These are phyloP conservation scores for Helarctos malayanus DNA, from an alignment of 2,797 vertebrate species.

Conservation along the genomic window DNA sequence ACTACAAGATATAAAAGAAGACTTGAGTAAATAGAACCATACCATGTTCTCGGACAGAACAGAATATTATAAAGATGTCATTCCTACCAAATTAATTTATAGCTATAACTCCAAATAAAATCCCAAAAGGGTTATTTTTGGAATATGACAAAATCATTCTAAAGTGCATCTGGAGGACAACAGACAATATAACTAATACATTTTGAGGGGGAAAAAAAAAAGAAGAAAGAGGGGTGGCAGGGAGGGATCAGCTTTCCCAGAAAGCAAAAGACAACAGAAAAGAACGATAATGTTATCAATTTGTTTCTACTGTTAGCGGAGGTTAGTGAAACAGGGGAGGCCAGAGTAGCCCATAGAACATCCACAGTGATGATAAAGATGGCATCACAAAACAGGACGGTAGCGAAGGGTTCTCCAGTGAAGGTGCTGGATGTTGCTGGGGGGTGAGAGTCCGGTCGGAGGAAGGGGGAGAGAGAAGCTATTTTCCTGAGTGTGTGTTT, in stretches of 20 bases:
- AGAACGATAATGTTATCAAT: not conserved
- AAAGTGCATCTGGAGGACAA: not conserved
- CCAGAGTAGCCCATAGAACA: not conserved
- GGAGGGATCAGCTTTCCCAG: not conserved
- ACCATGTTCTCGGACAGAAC: not conserved
- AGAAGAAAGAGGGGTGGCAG: rapidly evolving
- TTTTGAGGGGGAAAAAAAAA: not conserved
- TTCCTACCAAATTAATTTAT: constrained; percentile 62
- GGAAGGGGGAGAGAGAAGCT: not conserved
- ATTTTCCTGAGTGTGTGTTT: not conserved
- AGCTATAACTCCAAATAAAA: constrained; percentile 35
- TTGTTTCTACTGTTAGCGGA: not conserved
- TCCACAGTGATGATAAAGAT: not conserved
- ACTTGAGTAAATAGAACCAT: constrained; percentile 37
- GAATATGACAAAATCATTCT: constrained; percentile 55
- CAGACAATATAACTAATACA: not conserved
- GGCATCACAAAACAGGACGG: not conserved
- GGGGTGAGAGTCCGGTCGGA: not conserved
- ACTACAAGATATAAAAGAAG: constrained; percentile 34
- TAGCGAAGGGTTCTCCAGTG: not conserved
- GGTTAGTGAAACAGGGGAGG: not conserved
- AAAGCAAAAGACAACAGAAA: constrained; percentile 13
- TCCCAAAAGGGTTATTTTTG: constrained; percentile 25
- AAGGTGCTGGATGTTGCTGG: not conserved
- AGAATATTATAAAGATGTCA: constrained; percentile 38